A percentile compares a stretch with the other conserved stretches of the same genome.
Evolutionary conservation across 2,113 vertebrate genomes (phyloP).

Genomic region (Sebastes fasciatus): DNA sequence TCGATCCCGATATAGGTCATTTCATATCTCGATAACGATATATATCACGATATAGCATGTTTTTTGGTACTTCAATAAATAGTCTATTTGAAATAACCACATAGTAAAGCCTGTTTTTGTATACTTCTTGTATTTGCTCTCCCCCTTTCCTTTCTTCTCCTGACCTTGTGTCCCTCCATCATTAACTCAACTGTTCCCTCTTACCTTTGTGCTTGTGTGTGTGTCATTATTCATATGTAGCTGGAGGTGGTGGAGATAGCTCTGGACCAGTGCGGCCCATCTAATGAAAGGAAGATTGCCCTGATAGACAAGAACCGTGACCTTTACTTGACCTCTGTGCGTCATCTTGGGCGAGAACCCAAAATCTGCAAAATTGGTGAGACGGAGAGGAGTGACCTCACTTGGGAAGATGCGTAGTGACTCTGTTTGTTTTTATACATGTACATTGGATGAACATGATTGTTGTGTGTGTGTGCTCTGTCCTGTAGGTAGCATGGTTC

Average conservation of each 20-base stretch:
- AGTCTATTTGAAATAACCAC: neutral
- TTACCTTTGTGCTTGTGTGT: constrained; percentile 36
- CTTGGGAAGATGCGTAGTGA: neutral
- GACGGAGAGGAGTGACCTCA: constrained; percentile 26
- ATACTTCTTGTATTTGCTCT: neutral
- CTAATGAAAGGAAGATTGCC: constrained; percentile 92
- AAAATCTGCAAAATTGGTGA: constrained; percentile 95
- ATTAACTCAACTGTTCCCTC: constrained; percentile 18
- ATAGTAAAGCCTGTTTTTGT: neutral
- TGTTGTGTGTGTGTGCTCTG: constrained; percentile 10
- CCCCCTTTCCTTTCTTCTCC: constrained; percentile 35
- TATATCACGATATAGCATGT: neutral
- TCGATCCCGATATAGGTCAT: neutral
- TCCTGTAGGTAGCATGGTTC: constrained; percentile 91
- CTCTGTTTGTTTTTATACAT: neutral
- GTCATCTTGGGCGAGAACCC: constrained; percentile 90
- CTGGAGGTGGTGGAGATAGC: constrained; percentile 93
- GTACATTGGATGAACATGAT: neutral
- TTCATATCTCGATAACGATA: neutral
- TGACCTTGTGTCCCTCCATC: constrained; percentile 56
- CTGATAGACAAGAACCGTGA: constrained; percentile 97
- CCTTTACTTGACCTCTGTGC: constrained; percentile 92
- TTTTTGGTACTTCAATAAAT: neutral
- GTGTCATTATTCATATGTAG: constrained; percentile 77
- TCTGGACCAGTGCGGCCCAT: constrained; percentile 93